Evolutionary conservation across 1,140 invertebrate species (phyloP).

Genomic region (Battus philenor): DNA sequence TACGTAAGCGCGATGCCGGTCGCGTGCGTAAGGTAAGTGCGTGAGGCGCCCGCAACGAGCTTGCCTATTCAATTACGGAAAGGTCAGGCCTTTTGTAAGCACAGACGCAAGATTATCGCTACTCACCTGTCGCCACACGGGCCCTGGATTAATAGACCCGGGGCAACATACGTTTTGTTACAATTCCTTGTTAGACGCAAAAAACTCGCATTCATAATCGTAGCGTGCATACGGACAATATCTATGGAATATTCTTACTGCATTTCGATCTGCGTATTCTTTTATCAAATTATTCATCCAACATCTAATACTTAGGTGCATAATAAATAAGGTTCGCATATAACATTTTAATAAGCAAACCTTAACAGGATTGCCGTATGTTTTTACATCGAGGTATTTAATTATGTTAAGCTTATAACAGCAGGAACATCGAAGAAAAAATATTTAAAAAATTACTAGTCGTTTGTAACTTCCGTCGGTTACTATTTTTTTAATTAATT

Average conservation of each 20-base stretch:
- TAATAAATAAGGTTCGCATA: conserved; percentile 4
- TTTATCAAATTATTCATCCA: conserved; percentile 7
- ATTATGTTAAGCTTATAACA: no score
- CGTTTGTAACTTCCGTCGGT: no score
- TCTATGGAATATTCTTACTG: conserved; percentile 5
- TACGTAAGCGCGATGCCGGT: conserved; percentile 17
- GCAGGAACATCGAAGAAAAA: no score
- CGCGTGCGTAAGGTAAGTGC: conserved; percentile 50
- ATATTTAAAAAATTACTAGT: no score
- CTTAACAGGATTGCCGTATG: not conserved
- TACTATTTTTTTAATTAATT: no score
- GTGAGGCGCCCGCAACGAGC: conserved; percentile 31
- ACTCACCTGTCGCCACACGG: conserved; percentile 52
- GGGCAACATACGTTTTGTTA: conserved; percentile 13
- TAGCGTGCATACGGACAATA: conserved; percentile 11
- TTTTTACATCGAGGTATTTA: no score
- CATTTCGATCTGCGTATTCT: conserved; percentile 11
- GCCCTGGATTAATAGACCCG: conserved; percentile 45
- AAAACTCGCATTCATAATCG: conserved; percentile 15
- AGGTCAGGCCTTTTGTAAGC: conserved; percentile 57
- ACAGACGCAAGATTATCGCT: conserved; percentile 59
- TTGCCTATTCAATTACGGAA: conserved; percentile 67
- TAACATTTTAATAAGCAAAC: conserved; percentile 1
- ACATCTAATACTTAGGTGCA: conserved; percentile 3
- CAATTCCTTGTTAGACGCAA: conserved; percentile 20